Percentiles rank a stretch among this genome's conserved stretches.
These are phyloP conservation scores for Ammodramus savannarum DNA, from an alignment of 2,113 vertebrate genomes.

Conservation along the genomic window DNA sequence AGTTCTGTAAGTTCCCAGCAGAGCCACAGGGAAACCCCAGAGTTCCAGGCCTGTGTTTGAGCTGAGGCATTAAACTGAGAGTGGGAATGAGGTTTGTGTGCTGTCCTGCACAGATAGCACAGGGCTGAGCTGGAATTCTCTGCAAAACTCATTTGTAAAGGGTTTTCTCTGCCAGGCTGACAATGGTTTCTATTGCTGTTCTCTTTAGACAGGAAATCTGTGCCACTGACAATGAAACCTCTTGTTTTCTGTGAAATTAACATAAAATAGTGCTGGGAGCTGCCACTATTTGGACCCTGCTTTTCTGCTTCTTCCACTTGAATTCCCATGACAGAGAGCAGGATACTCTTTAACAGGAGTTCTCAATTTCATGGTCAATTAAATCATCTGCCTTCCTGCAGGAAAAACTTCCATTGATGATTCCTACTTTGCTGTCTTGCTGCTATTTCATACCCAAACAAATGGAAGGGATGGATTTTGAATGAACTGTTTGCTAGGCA, in stretches of 20 bases:
- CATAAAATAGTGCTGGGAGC: background rate
- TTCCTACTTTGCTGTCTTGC: background rate
- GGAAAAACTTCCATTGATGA: background rate
- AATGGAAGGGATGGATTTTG: background rate
- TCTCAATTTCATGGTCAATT: background rate
- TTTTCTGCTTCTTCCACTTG: background rate
- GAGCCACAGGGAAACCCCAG: background rate
- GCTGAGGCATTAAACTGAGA: background rate
- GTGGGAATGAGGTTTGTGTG: background rate
- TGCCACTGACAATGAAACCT: constrained; percentile 6
- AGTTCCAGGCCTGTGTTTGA: background rate
- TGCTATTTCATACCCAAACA: background rate
- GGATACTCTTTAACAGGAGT: background rate
- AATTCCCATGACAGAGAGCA: background rate
- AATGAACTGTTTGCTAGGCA: background rate
- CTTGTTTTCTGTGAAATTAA: background rate
- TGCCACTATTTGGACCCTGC: background rate
- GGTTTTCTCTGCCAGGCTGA: background rate
- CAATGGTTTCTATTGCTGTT: background rate
- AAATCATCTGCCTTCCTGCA: background rate
- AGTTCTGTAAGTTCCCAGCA: background rate
- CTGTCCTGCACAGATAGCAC: background rate
- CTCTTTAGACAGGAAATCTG: background rate
- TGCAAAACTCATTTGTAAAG: background rate
- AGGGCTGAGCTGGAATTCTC: background rate